Conservation (phyloP, 2,888 invertebrate species). For the Pandemis cinnamomeana region DNA sequence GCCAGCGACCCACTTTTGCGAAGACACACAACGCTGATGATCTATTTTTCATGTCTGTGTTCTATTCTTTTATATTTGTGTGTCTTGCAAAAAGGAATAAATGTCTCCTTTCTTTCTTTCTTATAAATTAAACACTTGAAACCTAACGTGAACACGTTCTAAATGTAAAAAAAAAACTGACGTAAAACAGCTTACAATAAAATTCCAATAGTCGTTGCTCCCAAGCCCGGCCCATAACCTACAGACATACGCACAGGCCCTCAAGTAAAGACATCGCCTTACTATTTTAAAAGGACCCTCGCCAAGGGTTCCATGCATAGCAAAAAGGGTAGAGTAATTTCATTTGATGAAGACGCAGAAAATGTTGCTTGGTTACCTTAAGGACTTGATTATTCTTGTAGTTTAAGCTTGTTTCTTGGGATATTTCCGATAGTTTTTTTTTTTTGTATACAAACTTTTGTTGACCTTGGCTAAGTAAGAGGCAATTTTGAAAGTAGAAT, state of each 20-base stretch:
- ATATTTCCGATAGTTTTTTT: background rate
- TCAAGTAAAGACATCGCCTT: slow-evolving; percentile 27
- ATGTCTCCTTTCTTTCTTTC: too few species aligned
- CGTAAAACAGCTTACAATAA: background rate
- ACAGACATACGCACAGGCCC: background rate
- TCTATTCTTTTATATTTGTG: too few species aligned
- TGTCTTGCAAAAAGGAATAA: too few species aligned
- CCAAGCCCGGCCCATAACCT: background rate
- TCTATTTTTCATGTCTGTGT: too few species aligned
- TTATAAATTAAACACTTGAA: too few species aligned
- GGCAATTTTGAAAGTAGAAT: too few species aligned
- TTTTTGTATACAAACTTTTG: background rate
- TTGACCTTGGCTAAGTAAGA: too few species aligned
- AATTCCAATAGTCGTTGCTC: slow-evolving; percentile 3
- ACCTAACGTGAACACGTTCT: background rate
- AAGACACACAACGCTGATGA: too few species aligned
- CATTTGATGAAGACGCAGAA: slow-evolving; percentile 37
- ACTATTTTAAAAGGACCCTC: slow-evolving; percentile 35
- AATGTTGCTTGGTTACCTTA: slow-evolving; percentile 16
- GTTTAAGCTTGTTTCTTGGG: background rate
- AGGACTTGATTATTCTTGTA: slow-evolving; percentile 19
- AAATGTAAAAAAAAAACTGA: background rate
- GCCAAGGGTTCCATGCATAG: slow-evolving; percentile 34
- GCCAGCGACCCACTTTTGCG: too few species aligned
- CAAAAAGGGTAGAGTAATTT: slow-evolving; percentile 41